Conservation (phyloP, 2,888 invertebrate species). For the Trypoxylon attenuatum region DNA sequence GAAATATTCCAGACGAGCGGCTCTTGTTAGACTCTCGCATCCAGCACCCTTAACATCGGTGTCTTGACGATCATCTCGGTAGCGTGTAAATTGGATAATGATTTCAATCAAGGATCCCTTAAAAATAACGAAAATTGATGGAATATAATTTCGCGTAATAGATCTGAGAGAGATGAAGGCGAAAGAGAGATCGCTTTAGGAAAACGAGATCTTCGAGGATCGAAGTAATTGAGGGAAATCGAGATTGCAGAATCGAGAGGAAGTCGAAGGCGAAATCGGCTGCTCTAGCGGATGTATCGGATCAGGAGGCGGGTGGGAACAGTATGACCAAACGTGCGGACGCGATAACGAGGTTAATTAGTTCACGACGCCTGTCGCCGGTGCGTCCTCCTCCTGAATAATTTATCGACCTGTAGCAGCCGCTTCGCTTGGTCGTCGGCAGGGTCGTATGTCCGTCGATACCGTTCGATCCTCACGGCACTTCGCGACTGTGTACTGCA, state of each 20-base stretch:
- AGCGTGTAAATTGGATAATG: constrained; percentile 31
- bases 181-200: too few relatives aligned
- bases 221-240: background rate
- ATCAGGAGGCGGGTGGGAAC: background rate
- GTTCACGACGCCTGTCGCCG: constrained; percentile 43
- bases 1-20: constrained; percentile 12
- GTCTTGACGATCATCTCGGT: constrained; percentile 2
- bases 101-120: constrained; percentile 14
- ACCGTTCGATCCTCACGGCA: background rate
- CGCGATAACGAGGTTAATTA: constrained; percentile 52
- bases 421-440: constrained; percentile 24
- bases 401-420: constrained; percentile 43
- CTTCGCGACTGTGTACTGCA: background rate
- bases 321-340: constrained; percentile 23
- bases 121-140: too few relatives aligned
- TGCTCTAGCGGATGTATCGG: too few relatives aligned
- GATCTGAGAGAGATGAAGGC: too few relatives aligned
- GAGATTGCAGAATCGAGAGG: background rate
- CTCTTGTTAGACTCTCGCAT: background rate
- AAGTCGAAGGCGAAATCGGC: background rate
- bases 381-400: constrained; percentile 45
- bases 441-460: constrained; percentile 19
- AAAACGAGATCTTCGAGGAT: too few relatives aligned
- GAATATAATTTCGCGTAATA: too few relatives aligned
- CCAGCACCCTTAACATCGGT: background rate